A percentile compares a stretch with the other conserved stretches of the same genome.
Evolutionary conservation across 2,797 vertebrate species (phyloP).

Genomic region (Jordanella pulchra): DNA sequence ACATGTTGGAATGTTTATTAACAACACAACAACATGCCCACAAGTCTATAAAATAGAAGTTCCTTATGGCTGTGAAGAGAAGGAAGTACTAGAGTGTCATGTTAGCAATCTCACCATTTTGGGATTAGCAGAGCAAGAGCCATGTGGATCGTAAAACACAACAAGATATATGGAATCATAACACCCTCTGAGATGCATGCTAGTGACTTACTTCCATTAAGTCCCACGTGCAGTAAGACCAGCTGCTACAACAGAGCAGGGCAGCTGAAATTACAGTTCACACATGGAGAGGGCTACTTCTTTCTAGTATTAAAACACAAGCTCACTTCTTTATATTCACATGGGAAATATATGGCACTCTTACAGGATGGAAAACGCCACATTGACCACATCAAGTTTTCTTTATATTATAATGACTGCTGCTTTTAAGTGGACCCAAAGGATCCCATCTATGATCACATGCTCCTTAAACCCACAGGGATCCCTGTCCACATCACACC

Average conservation of each 20-base stretch:
- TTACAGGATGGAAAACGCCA: background rate
- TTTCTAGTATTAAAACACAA: background rate
- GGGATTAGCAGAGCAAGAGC: background rate
- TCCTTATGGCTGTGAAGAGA: background rate
- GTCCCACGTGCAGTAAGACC: constrained; percentile 14
- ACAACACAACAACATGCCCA: background rate
- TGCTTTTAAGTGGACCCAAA: background rate
- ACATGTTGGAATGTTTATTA: background rate
- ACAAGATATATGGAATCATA: constrained; percentile 6
- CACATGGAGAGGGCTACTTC: background rate
- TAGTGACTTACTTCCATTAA: constrained; percentile 12
- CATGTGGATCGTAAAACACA: background rate
- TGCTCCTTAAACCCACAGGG: background rate
- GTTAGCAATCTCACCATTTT: background rate
- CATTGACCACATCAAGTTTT: background rate
- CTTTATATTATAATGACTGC: background rate
- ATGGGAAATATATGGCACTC: background rate
- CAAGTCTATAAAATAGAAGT: background rate
- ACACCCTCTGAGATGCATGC: constrained; percentile 1
- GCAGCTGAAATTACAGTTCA: constrained; percentile 5
- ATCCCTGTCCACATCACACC: background rate
- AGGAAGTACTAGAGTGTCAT: background rate
- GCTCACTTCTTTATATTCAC: background rate
- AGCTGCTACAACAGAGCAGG: constrained; percentile 17
- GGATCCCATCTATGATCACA: background rate